A percentile compares a stretch with the other conserved stretches of the same genome.
Evolutionary conservation across 2,797 vertebrate genomes (phyloP).

Genomic region (Pristis pectinata): DNA sequence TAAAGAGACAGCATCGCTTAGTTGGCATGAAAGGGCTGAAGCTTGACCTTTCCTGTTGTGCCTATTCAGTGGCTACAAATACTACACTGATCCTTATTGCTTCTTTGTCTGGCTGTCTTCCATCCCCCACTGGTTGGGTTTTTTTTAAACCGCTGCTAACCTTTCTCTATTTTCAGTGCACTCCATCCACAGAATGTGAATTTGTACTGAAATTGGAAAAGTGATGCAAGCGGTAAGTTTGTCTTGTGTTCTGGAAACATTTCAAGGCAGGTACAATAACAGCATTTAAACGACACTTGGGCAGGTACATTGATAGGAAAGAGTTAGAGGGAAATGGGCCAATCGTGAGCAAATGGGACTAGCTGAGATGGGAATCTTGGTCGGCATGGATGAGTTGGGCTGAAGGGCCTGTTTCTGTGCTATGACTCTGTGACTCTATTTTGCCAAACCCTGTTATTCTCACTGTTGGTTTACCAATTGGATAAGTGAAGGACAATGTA

Average conservation of each 20-base stretch:
- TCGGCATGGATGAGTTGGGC: too few species aligned
- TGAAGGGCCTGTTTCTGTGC: too few species aligned
- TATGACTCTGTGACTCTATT: too few species aligned
- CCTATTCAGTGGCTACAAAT: conserved; percentile 32
- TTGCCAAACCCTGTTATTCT: not conserved
- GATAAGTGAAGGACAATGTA: too few species aligned
- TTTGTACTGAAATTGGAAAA: not conserved
- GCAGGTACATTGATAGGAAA: too few species aligned
- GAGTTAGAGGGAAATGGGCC: too few species aligned
- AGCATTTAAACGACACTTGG: too few species aligned
- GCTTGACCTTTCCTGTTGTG: conserved; percentile 33
- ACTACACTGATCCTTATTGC: conserved; percentile 23
- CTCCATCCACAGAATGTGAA: not conserved
- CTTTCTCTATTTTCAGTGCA: not conserved
- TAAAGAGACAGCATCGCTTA: conserved; percentile 17
- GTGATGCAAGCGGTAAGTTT: not conserved
- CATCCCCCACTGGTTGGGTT: not conserved
- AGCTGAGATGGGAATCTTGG: too few species aligned
- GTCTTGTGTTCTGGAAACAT: not conserved
- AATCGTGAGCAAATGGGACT: too few species aligned
- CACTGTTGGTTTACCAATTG: not conserved
- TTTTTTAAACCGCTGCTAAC: not conserved
- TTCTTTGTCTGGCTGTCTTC: not conserved
- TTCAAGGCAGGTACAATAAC: too few species aligned
- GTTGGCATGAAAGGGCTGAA: conserved; percentile 15